A percentile compares a stretch with the other conserved stretches of the same genome.
Evolutionary conservation across 1,140 invertebrate genomes (phyloP).

Genomic region (Brachionus koreanus): DNA sequence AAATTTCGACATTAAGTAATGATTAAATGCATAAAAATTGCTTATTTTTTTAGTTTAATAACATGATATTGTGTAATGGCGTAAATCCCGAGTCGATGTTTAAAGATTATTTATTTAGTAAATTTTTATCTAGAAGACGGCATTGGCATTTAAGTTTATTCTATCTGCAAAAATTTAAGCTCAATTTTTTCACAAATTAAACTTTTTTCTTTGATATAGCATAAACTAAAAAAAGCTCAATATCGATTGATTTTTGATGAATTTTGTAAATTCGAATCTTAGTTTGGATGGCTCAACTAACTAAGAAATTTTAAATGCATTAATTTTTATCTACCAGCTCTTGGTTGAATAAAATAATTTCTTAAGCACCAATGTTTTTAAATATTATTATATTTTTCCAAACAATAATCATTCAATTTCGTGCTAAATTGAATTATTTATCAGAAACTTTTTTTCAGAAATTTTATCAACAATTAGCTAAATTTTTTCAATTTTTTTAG

Average conservation of each 20-base stretch:
- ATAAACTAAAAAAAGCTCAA: not conserved
- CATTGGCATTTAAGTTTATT: not conserved
- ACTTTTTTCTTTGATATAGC: not conserved
- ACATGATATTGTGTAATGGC: not conserved
- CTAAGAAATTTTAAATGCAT: not conserved
- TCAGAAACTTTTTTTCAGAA: too few species aligned
- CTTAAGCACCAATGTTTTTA: not conserved
- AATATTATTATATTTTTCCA: not conserved
- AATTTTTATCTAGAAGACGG: not conserved
- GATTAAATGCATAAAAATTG: not conserved
- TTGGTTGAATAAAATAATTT: not conserved
- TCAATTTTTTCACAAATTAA: not conserved
- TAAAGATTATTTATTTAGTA: not conserved
- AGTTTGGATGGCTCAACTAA: not conserved
- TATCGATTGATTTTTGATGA: not conserved
- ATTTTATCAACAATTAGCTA: too few species aligned
- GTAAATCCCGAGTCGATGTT: not conserved
- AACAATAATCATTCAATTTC: not conserved
- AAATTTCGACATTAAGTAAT: not conserved
- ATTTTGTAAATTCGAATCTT: not conserved
- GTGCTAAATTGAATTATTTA: not conserved
- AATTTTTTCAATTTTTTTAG: not conserved
- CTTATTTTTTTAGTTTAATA: not conserved
- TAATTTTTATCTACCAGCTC: not conserved
- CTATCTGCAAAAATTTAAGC: not conserved